These are phyloP conservation scores for Chrysolina oricalcia DNA, from an alignment of 2,888 invertebrate genomes.

Conservation along the genomic window DNA sequence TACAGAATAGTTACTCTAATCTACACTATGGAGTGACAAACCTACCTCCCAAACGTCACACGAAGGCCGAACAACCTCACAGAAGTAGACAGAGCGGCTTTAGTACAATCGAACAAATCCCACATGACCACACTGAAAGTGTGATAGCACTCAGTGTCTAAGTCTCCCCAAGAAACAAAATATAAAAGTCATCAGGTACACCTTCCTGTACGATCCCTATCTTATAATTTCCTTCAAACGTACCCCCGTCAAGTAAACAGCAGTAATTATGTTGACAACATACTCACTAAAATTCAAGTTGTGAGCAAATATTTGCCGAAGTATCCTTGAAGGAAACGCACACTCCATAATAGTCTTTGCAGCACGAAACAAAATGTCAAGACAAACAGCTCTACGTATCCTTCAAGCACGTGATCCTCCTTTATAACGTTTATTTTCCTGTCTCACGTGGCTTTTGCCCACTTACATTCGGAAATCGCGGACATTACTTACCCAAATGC, in stretches of 20 bases:
- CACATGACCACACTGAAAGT: too few species aligned
- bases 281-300: conserved; percentile 35
- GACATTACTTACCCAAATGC: conserved; percentile 5
- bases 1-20: too few species aligned
- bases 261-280: conserved; percentile 39
- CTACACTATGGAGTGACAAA: too few species aligned
- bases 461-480: neutral
- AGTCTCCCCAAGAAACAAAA: too few species aligned
- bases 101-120: too few species aligned
- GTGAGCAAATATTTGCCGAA: conserved; percentile 43
- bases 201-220: neutral
- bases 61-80: too few species aligned
- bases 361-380: conserved; percentile 52
- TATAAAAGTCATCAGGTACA: too few species aligned
- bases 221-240: neutral
- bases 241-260: neutral
- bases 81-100: too few species aligned
- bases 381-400: conserved; percentile 54
- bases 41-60: too few species aligned
- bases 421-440: conserved; percentile 16
- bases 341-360: conserved; percentile 48
- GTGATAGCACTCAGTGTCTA: too few species aligned
- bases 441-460: conserved; percentile 4
- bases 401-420: conserved; percentile 51
- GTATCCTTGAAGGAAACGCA: conserved; percentile 38